Evolutionary conservation across 2,113 vertebrate species (phyloP).

Genomic region (Psilopogon haemacephalus): DNA sequence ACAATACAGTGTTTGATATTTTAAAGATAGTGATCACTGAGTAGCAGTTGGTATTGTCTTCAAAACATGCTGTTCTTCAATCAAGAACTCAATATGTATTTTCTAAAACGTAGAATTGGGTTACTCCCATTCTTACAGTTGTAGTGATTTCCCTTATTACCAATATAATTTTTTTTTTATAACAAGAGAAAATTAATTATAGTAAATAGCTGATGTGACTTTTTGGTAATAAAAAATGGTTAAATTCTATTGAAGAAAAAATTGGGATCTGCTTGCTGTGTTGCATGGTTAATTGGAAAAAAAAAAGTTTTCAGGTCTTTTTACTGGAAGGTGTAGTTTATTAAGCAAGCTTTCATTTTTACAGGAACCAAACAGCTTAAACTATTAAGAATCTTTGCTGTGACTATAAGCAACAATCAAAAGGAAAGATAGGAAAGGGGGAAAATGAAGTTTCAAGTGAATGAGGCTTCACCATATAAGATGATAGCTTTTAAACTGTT

Average conservation of each 20-base stretch:
- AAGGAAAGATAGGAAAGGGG: background rate
- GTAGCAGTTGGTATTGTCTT: background rate
- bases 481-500: background rate
- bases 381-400: background rate
- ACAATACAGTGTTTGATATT: background rate
- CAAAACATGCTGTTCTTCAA: background rate
- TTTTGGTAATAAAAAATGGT: background rate
- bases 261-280: background rate
- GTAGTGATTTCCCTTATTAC: background rate
- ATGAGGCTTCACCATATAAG: background rate
- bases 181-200: background rate
- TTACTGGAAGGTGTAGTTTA: background rate
- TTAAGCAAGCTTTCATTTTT: background rate
- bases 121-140: background rate
- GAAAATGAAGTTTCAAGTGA: background rate
- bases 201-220: background rate
- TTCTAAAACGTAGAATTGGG: background rate
- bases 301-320: background rate
- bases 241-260: background rate
- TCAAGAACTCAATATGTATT: background rate
- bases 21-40: background rate
- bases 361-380: background rate
- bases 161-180: background rate
- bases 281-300: background rate
- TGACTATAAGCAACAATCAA: background rate